Base-by-base conservation (phyloP, 2,113 vertebrate genomes). In the Cebidichthys violaceus region DNA sequence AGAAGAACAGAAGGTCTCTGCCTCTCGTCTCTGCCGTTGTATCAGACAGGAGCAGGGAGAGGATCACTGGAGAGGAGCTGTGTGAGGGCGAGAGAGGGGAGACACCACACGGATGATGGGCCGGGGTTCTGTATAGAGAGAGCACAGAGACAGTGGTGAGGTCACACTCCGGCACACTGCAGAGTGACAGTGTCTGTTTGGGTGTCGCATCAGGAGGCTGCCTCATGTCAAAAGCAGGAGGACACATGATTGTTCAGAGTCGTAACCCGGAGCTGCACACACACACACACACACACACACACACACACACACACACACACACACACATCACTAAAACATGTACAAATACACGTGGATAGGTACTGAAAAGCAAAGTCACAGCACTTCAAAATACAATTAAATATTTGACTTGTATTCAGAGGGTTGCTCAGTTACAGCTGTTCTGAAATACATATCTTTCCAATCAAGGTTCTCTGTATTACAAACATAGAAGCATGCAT, bases 131-230 rank as follows among this genome's bases (percentile, higher is more conserved):
- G 69, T 5, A 70, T 68, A 41, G 71, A 71, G 39, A 41, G 71
- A 71, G 39, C 37, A 2, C 24, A 55, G 59, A 67, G 37, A 31
- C 24, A 2, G 39, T 18, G 14, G 2, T 35, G 76, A 54, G 75
- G 83, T 88, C 90, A 83, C 83, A 65, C 82, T 87, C 59, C 79
- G 67, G 54, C 61, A 52, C 59, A 39, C 83, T 29, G 70, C 65
- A 75, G 85, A 90, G 29, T 84, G 85, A 90, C 87, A 86, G 84
- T 20, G 64, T 73, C 67, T 57, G 77, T 37, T 75, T 37, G 10
- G 60, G 47, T 64, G 81, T 78, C 83, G 60, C 83, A 57, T 86
- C 79, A 75, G 37, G n/a, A 64, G 4, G 20, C 22, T 29, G 76
- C 57, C 43, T 59, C 43, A 31, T 62, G 70, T 77, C 83, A 77